phyloP scores from a whole-genome alignment of 2,113 vertebrate genomes.

The Triplophysa rosa region DNA sequence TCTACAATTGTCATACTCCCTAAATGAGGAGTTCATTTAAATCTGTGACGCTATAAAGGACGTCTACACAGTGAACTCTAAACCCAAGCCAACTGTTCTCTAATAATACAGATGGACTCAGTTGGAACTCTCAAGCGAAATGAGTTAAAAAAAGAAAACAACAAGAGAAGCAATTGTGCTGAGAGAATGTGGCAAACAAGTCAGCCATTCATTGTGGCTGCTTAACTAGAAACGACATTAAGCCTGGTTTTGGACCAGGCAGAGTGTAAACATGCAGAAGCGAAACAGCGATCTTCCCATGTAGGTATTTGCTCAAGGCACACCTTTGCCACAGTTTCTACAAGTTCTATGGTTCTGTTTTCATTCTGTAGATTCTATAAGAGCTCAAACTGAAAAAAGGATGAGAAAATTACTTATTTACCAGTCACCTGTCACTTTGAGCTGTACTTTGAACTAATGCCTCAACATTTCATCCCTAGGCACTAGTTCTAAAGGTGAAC shows the following conservation, averaged over 20 bases:
- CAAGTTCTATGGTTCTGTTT: not conserved
- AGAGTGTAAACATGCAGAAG: conserved; percentile 1
- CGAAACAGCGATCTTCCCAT: not conserved
- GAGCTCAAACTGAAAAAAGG: not conserved
- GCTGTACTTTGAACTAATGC: conserved; percentile 19
- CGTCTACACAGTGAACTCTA: not conserved
- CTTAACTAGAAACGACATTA: conserved; percentile 46
- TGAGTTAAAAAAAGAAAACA: conserved; percentile 32
- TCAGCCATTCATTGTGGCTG: conserved; percentile 40
- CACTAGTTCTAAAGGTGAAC: too few relatives aligned
- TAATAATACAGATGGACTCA: not conserved
- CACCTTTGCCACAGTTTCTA: not conserved
- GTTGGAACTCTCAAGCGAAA: not conserved
- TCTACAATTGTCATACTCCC: not conserved
- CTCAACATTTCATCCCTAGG: not conserved
- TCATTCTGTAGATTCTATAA: not conserved
- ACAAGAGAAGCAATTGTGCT: conserved; percentile 55
- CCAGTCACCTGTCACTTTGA: not conserved
- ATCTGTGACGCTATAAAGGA: not conserved
- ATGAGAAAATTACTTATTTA: conserved; percentile 5
- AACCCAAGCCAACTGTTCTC: not conserved
- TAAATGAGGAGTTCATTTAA: not conserved
- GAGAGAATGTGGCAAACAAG: conserved; percentile 46
- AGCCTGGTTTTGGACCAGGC: conserved; percentile 44
- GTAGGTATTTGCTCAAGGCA: not conserved